Evolutionary conservation across 2,113 vertebrate genomes (phyloP).

Genomic region (Galemys pyrenaicus): DNA sequence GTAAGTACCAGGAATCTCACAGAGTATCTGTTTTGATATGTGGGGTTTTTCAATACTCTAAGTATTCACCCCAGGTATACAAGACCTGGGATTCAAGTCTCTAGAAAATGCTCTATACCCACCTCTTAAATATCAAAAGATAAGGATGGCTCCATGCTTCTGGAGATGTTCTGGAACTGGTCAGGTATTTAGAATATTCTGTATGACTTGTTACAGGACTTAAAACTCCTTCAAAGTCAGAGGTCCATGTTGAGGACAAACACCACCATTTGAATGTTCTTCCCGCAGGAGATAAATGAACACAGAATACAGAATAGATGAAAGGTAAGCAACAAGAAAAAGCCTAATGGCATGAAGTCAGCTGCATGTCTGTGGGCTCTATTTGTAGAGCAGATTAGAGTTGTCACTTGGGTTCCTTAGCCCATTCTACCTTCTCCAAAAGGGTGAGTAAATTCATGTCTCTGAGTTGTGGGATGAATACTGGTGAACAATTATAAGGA

Average conservation of each 20-base stretch:
- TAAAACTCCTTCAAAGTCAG: neutral
- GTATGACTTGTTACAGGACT: rapidly evolving
- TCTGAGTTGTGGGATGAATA: neutral
- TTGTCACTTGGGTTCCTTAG: too few relatives aligned
- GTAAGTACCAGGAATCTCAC: neutral
- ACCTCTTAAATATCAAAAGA: neutral
- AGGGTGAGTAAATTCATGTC: neutral
- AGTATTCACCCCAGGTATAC: neutral
- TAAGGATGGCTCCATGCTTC: neutral
- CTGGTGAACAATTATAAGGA: neutral
- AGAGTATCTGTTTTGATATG: neutral
- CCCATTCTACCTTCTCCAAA: neutral
- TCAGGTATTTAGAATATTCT: neutral
- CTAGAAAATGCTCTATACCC: neutral
- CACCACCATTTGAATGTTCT: neutral
- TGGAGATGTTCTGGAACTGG: neutral
- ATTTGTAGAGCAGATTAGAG: neutral
- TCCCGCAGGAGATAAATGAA: neutral
- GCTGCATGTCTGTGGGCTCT: neutral
- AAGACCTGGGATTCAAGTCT: neutral
- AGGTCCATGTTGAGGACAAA: neutral
- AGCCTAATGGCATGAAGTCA: neutral
- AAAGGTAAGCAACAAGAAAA: neutral
- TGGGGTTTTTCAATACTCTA: neutral
- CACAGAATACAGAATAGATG: neutral